Conservation (phyloP, 2,113 vertebrate species). For the Eira barbara region DNA sequence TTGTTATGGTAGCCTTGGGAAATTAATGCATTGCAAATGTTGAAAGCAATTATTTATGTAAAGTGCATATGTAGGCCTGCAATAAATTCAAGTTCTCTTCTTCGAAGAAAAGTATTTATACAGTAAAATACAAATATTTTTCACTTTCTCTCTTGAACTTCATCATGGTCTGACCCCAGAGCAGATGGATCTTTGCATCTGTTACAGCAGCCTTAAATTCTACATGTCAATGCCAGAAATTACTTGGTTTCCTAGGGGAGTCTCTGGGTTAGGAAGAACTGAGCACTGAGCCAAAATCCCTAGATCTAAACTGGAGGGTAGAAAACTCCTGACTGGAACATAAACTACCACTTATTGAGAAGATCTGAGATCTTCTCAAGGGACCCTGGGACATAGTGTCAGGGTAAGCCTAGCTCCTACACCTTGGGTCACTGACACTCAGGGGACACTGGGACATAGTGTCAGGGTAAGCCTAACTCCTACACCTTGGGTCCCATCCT, state of each 20-base stretch:
- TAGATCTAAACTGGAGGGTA: conserved; percentile 12
- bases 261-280: not conserved
- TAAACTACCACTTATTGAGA: not conserved
- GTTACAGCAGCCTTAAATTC: not conserved
- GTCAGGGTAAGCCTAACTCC: not conserved
- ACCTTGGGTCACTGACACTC: not conserved
- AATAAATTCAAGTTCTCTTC: not conserved
- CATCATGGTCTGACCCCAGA: not conserved
- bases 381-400: not conserved
- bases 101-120: not conserved
- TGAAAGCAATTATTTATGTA: not conserved
- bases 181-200: not conserved
- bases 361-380: not conserved
- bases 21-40: not conserved
- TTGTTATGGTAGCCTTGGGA: not conserved
- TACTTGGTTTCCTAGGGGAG: not conserved
- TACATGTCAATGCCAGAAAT: conserved; percentile 1
- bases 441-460: not conserved
- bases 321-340: not conserved
- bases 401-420: not conserved
- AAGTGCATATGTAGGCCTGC: not conserved
- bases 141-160: not conserved
- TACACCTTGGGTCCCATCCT: not conserved
- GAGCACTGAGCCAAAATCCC: not conserved
- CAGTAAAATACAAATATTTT: not conserved